Evolutionary conservation across 2,113 vertebrate genomes (phyloP).

Genomic region (Neogale vison): DNA sequence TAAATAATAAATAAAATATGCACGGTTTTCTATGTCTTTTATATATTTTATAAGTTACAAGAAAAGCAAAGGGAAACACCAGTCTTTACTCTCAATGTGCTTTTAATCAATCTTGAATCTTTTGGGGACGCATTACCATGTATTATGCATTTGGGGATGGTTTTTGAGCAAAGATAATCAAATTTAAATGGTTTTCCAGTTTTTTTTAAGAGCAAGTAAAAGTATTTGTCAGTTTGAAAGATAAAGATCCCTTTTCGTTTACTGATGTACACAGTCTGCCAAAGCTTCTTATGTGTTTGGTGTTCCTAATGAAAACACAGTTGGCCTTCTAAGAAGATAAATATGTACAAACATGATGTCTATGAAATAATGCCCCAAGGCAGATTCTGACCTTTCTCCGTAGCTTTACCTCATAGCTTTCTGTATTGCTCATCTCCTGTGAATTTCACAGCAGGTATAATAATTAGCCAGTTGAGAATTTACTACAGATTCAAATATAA

Average conservation of each 20-base stretch:
- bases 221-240: not conserved
- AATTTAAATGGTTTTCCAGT: not conserved
- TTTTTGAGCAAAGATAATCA: not conserved
- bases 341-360: not conserved
- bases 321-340: not conserved
- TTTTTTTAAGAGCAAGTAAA: not conserved
- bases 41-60: not conserved
- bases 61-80: not conserved
- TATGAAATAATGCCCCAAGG: not conserved
- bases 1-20: not conserved
- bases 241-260: not conserved
- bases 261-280: not conserved
- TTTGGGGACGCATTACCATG: not conserved
- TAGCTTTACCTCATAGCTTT: not conserved
- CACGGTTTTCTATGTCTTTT: not conserved
- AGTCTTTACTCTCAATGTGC: not conserved
- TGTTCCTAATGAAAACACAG: not conserved
- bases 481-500: not conserved
- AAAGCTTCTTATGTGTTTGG: not conserved
- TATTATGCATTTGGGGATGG: too few relatives aligned
- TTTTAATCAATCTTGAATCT: not conserved
- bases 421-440: not conserved
- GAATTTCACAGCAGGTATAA: slow-evolving; percentile 27
- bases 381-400: not conserved
- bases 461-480: not conserved